phyloP scores from a whole-genome alignment of 2,797 vertebrate genomes.

The Sebastes iracundus region DNA sequence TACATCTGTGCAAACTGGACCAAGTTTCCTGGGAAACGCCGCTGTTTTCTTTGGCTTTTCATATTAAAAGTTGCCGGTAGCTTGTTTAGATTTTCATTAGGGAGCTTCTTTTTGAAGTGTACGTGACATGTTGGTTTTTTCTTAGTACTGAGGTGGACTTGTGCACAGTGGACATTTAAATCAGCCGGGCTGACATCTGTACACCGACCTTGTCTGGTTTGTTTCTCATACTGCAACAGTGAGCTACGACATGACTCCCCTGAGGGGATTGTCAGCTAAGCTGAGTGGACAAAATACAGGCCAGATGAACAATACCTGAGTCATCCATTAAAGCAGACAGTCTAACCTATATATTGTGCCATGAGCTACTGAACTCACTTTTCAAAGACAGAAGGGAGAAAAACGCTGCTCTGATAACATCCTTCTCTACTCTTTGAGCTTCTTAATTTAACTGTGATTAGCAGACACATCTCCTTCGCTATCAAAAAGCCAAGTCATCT shows the following conservation, averaged over 20 bases:
- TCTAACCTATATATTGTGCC: conserved; percentile 17
- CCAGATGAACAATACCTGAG: conserved; percentile 33
- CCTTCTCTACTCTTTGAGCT: neutral
- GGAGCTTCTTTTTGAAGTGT: conserved; percentile 22
- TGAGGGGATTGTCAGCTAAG: conserved; percentile 30
- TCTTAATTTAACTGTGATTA: neutral
- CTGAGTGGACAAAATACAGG: conserved; percentile 69
- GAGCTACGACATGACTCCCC: conserved; percentile 55
- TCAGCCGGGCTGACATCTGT: conserved; percentile 29
- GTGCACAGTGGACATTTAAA: conserved; percentile 35
- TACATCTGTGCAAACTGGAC: conserved; percentile 47
- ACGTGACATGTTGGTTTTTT: conserved; percentile 23
- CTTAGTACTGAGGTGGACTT: neutral
- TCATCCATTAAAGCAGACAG: conserved; percentile 33
- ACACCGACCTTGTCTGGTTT: conserved; percentile 40
- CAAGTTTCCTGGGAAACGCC: conserved; percentile 28
- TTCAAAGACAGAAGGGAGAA: neutral
- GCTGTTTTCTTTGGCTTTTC: conserved; percentile 50
- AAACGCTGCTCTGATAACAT: conserved; percentile 5
- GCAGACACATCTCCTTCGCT: neutral
- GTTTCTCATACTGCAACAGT: conserved; percentile 58
- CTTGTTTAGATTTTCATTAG: conserved; percentile 46
- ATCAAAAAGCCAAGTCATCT: neutral
- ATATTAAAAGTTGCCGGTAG: conserved; percentile 28
- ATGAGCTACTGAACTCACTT: conserved; percentile 1